Percentiles rank a stretch among this genome's conserved stretches.
Conservation (phyloP, 1,140 invertebrate genomes). For the Zaprionus davidi region DNA sequence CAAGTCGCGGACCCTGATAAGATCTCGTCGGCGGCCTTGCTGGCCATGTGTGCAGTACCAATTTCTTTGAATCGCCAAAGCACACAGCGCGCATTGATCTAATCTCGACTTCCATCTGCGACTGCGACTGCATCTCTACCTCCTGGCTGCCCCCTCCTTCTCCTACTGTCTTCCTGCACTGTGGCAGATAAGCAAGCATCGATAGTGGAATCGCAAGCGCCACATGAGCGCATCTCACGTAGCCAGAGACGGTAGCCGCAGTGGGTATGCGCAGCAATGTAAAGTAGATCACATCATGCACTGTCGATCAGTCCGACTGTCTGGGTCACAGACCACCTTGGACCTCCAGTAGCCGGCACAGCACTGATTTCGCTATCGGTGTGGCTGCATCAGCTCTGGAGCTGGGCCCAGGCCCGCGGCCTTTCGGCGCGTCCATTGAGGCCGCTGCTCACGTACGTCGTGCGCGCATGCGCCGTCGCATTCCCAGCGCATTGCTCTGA, state of each 20-base stretch:
- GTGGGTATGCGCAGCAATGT: constrained; percentile 58
- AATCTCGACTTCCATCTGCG: constrained; percentile 75
- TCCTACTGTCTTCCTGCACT: constrained; percentile 20
- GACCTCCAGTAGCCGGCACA: constrained; percentile 48
- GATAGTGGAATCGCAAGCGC: constrained; percentile 72
- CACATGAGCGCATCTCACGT: constrained; percentile 53
- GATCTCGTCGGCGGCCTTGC: constrained; percentile 34
- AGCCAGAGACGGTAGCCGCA: constrained; percentile 15
- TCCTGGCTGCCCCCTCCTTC: constrained; percentile 1
- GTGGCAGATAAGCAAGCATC: constrained; percentile 59
- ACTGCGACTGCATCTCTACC: constrained; percentile 7
- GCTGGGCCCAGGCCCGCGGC: neutral
- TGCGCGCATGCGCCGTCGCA: constrained; percentile 53
- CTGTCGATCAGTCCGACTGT: constrained; percentile 11
- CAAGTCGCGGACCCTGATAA: constrained; percentile 44
- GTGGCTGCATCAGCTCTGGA: constrained; percentile 46
- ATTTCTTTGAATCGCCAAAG: constrained; percentile 74
- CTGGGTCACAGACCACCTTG: constrained; percentile 3
- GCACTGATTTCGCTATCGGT: constrained; percentile 51
- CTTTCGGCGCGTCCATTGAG: constrained; percentile 31
- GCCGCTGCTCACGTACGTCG: constrained; percentile 44
- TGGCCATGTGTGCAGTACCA: constrained; percentile 72
- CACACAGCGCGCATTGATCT: constrained; percentile 60
- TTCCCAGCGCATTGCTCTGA: constrained; percentile 77
- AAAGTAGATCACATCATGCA: constrained; percentile 72